Conservation (phyloP, 2,888 invertebrate species). For the Mimachlamys varia region DNA sequence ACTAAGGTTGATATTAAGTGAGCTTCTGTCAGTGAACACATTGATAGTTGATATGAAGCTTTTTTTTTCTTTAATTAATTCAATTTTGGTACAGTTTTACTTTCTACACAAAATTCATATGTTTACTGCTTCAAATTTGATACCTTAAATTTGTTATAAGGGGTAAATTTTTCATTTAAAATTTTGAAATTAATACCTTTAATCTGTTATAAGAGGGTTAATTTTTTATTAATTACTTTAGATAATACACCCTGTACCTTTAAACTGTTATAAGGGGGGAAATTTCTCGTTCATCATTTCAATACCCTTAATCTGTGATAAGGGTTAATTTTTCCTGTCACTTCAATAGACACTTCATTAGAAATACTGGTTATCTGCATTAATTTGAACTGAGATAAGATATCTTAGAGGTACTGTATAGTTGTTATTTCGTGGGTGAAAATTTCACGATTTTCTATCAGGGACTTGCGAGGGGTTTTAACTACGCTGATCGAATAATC, state of each 20-base stretch:
- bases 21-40: not conserved
- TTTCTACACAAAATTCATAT: not conserved
- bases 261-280: not conserved
- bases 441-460: too few species aligned
- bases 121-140: not conserved
- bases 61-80: not conserved
- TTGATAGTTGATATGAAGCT: too few species aligned
- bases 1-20: not conserved
- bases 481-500: too few species aligned
- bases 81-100: not conserved
- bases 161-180: not conserved
- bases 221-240: too few species aligned
- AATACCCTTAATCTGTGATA: not conserved
- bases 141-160: not conserved
- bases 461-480: too few species aligned
- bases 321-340: not conserved
- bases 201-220: not conserved
- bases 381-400: not conserved
- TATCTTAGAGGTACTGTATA: too few species aligned
- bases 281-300: too few species aligned
- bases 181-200: not conserved
- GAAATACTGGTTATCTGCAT: not conserved
- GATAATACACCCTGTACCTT: too few species aligned
- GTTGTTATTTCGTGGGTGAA: too few species aligned
- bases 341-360: not conserved